These are phyloP conservation scores for Mesoclemmys tuberculata DNA, from an alignment of 2,113 vertebrate genomes.

Conservation along the genomic window DNA sequence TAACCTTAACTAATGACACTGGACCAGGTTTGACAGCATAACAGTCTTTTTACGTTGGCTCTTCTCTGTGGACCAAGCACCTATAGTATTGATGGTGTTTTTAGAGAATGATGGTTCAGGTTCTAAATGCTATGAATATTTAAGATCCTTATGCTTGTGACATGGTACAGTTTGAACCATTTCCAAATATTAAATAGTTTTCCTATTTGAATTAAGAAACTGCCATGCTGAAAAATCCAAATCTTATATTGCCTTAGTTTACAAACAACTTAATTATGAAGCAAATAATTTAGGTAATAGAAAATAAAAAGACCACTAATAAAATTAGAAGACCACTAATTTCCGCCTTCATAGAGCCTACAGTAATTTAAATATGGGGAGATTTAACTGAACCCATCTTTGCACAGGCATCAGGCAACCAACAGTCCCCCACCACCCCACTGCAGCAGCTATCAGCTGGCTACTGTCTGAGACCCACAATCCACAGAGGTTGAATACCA, in stretches of 20 bases:
- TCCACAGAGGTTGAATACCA: no score
- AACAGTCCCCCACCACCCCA: no score
- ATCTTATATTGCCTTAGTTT: not conserved
- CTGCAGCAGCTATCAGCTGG: no score
- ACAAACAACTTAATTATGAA: not conserved
- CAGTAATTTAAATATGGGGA: not conserved
- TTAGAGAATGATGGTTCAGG: not conserved
- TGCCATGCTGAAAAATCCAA: not conserved
- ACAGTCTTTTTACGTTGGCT: not conserved
- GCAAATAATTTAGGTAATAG: not conserved
- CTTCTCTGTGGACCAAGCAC: not conserved
- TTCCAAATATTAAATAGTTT: not conserved
- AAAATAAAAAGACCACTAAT: not conserved
- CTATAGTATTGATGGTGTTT: not conserved
- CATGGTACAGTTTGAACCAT: not conserved
- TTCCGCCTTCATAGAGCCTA: not conserved
- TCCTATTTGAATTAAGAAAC: not conserved
- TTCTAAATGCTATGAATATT: not conserved
- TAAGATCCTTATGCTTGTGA: not conserved
- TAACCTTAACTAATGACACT: not conserved
- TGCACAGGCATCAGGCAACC: no score
- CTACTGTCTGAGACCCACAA: no score
- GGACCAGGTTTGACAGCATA: not conserved
- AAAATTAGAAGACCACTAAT: not conserved
- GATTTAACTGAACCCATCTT: no score